Conservation (phyloP, 2,888 invertebrate genomes). For the Xanthia togata region DNA sequence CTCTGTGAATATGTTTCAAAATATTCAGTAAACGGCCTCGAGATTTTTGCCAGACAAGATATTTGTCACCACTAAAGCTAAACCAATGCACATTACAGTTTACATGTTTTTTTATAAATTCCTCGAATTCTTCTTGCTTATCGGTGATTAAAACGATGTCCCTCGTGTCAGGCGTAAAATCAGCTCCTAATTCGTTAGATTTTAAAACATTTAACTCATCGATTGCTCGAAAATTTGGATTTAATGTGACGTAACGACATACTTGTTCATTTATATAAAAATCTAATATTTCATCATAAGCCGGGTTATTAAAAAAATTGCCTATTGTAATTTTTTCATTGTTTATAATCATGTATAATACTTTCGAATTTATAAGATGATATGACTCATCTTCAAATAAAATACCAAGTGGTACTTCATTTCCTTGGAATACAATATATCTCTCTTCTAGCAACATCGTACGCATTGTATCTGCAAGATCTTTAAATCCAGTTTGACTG, state of each 20-base stretch:
- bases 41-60: conserved; percentile 50
- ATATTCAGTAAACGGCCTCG: conserved; percentile 41
- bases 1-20: conserved; percentile 40
- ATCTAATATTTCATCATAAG: conserved; percentile 41
- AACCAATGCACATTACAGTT: conserved; percentile 57
- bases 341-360: conserved; percentile 47
- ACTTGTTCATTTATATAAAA: conserved; percentile 47
- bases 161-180: conserved; percentile 1
- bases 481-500: conserved; percentile 35
- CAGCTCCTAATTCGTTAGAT: conserved; percentile 3
- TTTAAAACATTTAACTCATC: conserved; percentile 27
- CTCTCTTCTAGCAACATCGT: conserved; percentile 42
- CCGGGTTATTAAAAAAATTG: conserved; percentile 24
- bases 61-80: not conserved
- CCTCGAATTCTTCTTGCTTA: conserved; percentile 27
- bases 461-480: conserved; percentile 27
- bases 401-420: conserved; percentile 28
- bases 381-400: conserved; percentile 24
- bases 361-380: conserved; percentile 39
- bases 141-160: conserved; percentile 53
- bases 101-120: conserved; percentile 6
- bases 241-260: conserved; percentile 47
- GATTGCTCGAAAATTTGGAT: not conserved
- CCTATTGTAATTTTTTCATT: conserved; percentile 47
- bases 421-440: conserved; percentile 52